These are phyloP conservation scores for Temnothorax ravouxi DNA, from an alignment of 2,888 invertebrate genomes.

Conservation along the genomic window DNA sequence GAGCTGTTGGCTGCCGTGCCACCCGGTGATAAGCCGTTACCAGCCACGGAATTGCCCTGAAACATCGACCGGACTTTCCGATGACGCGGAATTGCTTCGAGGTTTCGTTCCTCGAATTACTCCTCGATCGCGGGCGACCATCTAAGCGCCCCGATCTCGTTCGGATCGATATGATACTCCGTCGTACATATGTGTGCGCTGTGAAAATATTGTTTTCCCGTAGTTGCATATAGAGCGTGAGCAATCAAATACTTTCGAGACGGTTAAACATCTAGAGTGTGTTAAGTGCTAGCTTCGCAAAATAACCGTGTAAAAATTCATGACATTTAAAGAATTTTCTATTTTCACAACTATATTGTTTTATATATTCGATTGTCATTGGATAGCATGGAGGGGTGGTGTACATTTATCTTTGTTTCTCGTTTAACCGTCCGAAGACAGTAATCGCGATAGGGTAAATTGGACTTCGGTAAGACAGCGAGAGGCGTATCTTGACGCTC, in stretches of 20 bases:
- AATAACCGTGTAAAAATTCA: background rate
- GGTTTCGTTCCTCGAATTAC: constrained; percentile 74
- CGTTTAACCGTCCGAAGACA: constrained; percentile 31
- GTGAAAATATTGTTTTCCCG: constrained; percentile 3
- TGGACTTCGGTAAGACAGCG: constrained; percentile 47
- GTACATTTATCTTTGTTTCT: constrained; percentile 38
- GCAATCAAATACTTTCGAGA: background rate
- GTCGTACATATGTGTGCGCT: background rate
- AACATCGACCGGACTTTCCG: constrained; percentile 78
- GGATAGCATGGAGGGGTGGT: background rate
- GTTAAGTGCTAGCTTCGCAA: background rate
- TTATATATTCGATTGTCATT: constrained; percentile 19
- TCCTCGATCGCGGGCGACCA: constrained; percentile 66
- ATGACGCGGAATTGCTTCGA: constrained; percentile 73
- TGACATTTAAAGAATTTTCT: background rate
- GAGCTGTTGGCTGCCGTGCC: constrained; percentile 76
- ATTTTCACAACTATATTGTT: background rate
- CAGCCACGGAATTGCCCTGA: constrained; percentile 78
- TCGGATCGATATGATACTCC: constrained; percentile 46
- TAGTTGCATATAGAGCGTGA: background rate
- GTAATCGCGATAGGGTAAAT: constrained; percentile 56
- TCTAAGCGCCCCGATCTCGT: constrained; percentile 52
- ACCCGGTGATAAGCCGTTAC: constrained; percentile 80
- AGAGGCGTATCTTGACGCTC: constrained; percentile 53
- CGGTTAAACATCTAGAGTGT: background rate